Evolutionary conservation across 2,888 invertebrate species (phyloP).

Genomic region (Magallana nippona): DNA sequence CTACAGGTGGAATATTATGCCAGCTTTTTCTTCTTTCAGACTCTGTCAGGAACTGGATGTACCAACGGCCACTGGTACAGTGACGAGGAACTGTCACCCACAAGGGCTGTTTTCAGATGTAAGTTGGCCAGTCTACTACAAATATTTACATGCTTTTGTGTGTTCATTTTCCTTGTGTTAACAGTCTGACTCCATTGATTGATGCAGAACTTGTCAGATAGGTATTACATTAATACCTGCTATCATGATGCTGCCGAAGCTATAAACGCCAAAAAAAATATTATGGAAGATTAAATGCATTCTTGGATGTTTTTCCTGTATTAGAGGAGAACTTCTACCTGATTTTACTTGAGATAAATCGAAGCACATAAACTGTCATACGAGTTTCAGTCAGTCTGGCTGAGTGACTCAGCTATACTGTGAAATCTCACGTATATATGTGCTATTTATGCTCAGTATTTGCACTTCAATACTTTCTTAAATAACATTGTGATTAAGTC

Average conservation of each 20-base stretch:
- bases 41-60: background rate
- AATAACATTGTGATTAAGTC: constrained; percentile 21
- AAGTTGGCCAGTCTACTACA: background rate
- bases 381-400: background rate
- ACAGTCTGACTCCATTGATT: background rate
- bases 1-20: background rate
- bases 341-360: background rate
- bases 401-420: background rate
- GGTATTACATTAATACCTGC: background rate
- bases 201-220: background rate
- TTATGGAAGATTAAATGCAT: constrained; percentile 9
- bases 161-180: too few species aligned
- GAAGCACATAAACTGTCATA: background rate
- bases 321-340: background rate
- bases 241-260: background rate
- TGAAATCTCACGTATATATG: background rate
- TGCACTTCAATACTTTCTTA: constrained; percentile 29
- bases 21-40: background rate
- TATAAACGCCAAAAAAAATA: background rate
- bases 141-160: background rate
- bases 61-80: background rate
- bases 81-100: constrained; percentile 4
- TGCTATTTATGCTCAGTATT: constrained; percentile 7
- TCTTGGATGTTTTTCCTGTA: background rate
- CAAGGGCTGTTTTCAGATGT: background rate